Percentiles rank a stretch among this genome's conserved stretches.
phyloP scores from a whole-genome alignment of 1,140 invertebrate species.

The Aphelenchoides avenae region DNA sequence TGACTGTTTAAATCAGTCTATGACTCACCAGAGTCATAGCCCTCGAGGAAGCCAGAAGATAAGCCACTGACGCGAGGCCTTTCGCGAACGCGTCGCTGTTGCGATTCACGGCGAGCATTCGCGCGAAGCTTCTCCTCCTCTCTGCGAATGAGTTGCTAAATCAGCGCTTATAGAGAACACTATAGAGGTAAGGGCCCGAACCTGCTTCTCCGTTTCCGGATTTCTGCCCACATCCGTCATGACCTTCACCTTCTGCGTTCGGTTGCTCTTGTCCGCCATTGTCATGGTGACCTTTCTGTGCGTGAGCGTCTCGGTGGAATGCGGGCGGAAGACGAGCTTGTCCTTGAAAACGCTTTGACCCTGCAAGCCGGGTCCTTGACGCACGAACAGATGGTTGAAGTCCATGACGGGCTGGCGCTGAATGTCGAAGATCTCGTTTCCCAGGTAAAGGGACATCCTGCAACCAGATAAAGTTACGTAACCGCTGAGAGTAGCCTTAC shows the following conservation, averaged over 20 bases:
- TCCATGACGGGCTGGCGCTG: conserved; percentile 84
- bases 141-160: conserved; percentile 51
- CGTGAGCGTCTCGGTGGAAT: conserved; percentile 37
- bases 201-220: conserved; percentile 46
- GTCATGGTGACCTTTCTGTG: conserved; percentile 66
- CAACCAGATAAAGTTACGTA: conserved; percentile 20
- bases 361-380: conserved; percentile 93
- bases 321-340: conserved; percentile 81
- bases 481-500: conserved; percentile 49
- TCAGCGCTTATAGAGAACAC: conserved; percentile 7
- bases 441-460: conserved; percentile 91
- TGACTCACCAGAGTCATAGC: conserved; percentile 33
- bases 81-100: conserved; percentile 39
- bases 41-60: conserved; percentile 41
- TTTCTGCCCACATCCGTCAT: conserved; percentile 66
- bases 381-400: conserved; percentile 87
- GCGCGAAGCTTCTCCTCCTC: conserved; percentile 56
- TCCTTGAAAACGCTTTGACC: conserved; percentile 93
- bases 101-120: conserved; percentile 39
- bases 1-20: neutral
- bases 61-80: conserved; percentile 27
- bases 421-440: conserved; percentile 94
- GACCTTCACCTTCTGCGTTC: conserved; percentile 91
- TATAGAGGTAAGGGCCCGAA: conserved; percentile 2
- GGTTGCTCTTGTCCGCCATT: conserved; percentile 89